These are phyloP conservation scores for Platypus cylindrus DNA, from an alignment of 2,888 invertebrate genomes.

Conservation along the genomic window DNA sequence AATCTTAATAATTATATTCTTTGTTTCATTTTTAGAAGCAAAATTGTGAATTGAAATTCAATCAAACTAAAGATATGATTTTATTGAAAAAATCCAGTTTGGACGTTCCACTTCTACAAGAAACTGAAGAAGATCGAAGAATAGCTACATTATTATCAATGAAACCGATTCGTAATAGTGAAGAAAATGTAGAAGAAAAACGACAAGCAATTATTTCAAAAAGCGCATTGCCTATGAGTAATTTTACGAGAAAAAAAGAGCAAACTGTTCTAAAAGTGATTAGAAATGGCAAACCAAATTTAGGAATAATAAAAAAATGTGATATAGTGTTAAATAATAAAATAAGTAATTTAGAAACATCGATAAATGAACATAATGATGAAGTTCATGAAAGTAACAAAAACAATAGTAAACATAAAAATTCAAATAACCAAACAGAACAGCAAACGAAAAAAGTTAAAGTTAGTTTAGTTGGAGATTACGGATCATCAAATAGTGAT, in stretches of 20 bases:
- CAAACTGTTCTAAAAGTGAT: slow-evolving; percentile 28
- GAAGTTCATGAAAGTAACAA: neutral
- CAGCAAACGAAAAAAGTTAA: slow-evolving; percentile 2
- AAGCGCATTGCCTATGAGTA: slow-evolving; percentile 29
- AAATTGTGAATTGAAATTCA: slow-evolving; percentile 61
- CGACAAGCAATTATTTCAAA: slow-evolving; percentile 28
- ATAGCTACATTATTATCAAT: slow-evolving; percentile 65
- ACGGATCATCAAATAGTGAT: slow-evolving; percentile 11
- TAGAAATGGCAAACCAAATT: slow-evolving; percentile 17
- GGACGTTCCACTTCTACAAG: slow-evolving; percentile 64
- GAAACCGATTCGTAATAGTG: slow-evolving; percentile 47
- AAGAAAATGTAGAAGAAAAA: slow-evolving; percentile 36
- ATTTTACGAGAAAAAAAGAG: slow-evolving; percentile 29
- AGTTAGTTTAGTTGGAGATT: slow-evolving; percentile 12
- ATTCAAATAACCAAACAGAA: neutral
- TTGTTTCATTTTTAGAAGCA: slow-evolving; percentile 40
- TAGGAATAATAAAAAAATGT: slow-evolving; percentile 22
- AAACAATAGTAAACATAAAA: neutral
- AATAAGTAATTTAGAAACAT: neutral
- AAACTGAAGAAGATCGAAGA: slow-evolving; percentile 65
- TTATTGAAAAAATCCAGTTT: slow-evolving; percentile 65
- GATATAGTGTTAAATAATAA: neutral
- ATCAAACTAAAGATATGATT: slow-evolving; percentile 57
- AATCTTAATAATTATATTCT: slow-evolving; percentile 1
- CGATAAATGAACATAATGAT: neutral